phyloP scores from a whole-genome alignment of 2,888 invertebrate species.

The Polylopha cassiicola region DNA sequence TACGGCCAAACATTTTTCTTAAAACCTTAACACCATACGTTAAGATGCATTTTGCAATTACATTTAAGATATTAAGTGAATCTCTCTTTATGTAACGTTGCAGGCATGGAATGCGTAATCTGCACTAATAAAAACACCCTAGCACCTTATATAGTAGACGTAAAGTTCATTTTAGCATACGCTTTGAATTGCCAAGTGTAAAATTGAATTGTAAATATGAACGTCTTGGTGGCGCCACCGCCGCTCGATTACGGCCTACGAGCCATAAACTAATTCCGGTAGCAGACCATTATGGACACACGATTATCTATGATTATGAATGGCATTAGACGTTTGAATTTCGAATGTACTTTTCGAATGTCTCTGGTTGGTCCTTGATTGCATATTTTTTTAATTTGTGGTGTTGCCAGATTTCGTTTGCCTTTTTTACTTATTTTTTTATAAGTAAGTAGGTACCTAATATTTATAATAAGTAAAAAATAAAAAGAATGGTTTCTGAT shows the following conservation, averaged over 20 bases:
- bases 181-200: not conserved
- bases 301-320: conserved; percentile 50
- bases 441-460: too few species aligned
- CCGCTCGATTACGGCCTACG: conserved; percentile 67
- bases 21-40: too few species aligned
- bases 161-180: conserved; percentile 33
- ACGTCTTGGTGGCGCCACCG: conserved; percentile 66
- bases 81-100: too few species aligned
- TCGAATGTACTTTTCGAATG: conserved; percentile 24
- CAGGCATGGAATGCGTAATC: too few species aligned
- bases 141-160: conserved; percentile 6
- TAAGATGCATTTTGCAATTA: too few species aligned
- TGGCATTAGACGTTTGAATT: conserved; percentile 30
- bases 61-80: too few species aligned
- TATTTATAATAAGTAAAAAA: too few species aligned
- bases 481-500: too few species aligned
- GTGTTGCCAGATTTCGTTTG: too few species aligned
- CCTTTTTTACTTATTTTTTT: too few species aligned
- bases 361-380: conserved; percentile 28
- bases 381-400: too few species aligned
- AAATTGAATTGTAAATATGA: conserved; percentile 41
- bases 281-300: conserved; percentile 61
- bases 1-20: too few species aligned
- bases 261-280: conserved; percentile 74
- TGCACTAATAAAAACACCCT: not conserved